Base-by-base conservation (phyloP, 2,113 vertebrate genomes). In the Callipepla californica region DNA sequence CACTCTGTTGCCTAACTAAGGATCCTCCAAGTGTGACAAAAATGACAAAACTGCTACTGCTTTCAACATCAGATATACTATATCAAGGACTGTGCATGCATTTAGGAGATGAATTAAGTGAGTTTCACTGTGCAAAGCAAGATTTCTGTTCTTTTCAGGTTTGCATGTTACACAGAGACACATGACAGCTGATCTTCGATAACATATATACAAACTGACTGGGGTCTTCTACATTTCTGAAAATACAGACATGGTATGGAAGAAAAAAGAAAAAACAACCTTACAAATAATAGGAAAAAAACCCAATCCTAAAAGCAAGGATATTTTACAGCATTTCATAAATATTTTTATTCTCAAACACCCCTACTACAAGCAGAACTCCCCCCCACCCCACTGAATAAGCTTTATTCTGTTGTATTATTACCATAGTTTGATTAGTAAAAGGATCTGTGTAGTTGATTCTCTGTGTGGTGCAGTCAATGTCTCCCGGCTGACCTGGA, bases 381-480 rank as follows among this genome's bases (percentile, higher is more conserved):
- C 55, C 30, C 32, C 18, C 55, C 4, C 5, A 10, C 16, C 55
- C 9, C 32, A 15, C 6, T 26, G 7, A 51, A 34, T 21, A 74
- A 82, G 50, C 5, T 79, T 61, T 59, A 86, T 21, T 79, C 38
- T 62, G 30, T 45, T 23, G 8, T 18, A 32, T 72, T 36, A 57
- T 97, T 96, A 99, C 99, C 98, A 98, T 77, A 7, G 98, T 98
- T 92, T 97, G 90, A 78, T 98, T 99, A 85, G 97, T 97, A 92
- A 99, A 99, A 11, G 99, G 99, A 55, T 98, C 98, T 3, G 95
- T 92, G 97, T 99, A 99, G 92, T 96, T 98, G 94, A 99, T 98
- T 40, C 98, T 96, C 57, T 92, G 94, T 13, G 97, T 98, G 90
- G 93, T 78, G 78, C 99, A 99, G 84, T 98, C 97, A 50, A 98